A percentile compares a stretch with the other conserved stretches of the same genome.
Conservation (phyloP, 2,113 vertebrate species). For the Tetraodon nigroviridis region DNA sequence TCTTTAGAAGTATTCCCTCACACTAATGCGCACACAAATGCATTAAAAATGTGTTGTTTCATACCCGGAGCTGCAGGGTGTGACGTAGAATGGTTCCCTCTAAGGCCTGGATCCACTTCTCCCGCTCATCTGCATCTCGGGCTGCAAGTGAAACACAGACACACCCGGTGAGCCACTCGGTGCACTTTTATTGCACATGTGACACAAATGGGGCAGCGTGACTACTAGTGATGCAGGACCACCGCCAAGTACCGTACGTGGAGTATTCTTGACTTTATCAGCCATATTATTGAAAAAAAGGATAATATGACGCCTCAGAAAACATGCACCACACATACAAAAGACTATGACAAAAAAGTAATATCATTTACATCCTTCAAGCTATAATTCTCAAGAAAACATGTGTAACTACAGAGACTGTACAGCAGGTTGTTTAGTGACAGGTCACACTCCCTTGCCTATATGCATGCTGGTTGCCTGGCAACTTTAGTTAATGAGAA, state of each 20-base stretch:
- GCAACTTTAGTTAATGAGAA: too few relatives aligned
- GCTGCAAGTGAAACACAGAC: conserved; percentile 73
- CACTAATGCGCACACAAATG: not conserved
- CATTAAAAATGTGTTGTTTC: conserved; percentile 2
- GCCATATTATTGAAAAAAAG: too few relatives aligned
- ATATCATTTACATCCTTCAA: too few relatives aligned
- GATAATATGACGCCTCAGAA: too few relatives aligned
- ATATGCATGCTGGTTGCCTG: too few relatives aligned
- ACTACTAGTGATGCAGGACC: conserved; percentile 5
- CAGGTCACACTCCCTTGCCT: too few relatives aligned
- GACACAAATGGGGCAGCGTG: not conserved
- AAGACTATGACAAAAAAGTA: too few relatives aligned
- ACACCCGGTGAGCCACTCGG: conserved; percentile 44
- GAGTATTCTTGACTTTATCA: too few relatives aligned
- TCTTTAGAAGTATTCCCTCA: not conserved
- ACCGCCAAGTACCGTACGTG: not conserved
- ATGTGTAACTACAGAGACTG: too few relatives aligned
- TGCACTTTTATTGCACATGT: not conserved
- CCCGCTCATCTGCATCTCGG: conserved; percentile 96
- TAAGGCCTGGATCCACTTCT: conserved; percentile 99
- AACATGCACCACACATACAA: too few relatives aligned
- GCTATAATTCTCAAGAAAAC: too few relatives aligned
- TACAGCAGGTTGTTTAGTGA: too few relatives aligned
- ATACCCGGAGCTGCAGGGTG: conserved; percentile 90
- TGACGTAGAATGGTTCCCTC: conserved; percentile 98